Conservation (phyloP, 2,797 vertebrate species). For the Pipistrellus nathusii region DNA sequence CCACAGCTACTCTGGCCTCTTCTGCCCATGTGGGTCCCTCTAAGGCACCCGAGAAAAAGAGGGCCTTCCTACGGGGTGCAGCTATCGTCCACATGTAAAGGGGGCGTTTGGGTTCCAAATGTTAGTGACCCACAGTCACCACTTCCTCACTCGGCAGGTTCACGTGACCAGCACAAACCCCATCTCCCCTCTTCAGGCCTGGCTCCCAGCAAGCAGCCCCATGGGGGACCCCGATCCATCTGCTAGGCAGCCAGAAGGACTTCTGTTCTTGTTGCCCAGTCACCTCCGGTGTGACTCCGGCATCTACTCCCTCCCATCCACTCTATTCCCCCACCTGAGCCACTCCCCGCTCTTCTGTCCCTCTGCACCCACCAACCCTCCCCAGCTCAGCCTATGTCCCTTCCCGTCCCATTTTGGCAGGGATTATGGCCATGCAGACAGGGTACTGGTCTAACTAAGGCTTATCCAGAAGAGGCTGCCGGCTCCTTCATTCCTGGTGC, state of each 20-base stretch:
- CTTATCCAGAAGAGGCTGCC: neutral
- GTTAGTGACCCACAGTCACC: neutral
- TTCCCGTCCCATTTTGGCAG: neutral
- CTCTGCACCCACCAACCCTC: neutral
- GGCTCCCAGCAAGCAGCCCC: neutral
- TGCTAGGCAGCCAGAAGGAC: neutral
- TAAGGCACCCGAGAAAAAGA: neutral
- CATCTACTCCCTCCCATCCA: neutral
- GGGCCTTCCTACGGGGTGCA: neutral
- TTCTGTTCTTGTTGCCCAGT: neutral
- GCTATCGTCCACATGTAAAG: neutral
- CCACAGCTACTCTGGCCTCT: neutral
- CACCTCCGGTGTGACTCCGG: neutral
- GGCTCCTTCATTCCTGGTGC: neutral
- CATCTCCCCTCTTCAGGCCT: too few relatives aligned
- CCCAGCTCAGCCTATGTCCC: too few relatives aligned
- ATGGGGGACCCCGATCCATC: neutral
- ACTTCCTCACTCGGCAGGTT: neutral
- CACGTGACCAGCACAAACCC: neutral
- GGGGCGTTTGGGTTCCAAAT: neutral
- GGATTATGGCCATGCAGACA: neutral
- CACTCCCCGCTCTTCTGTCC: rapidly evolving
- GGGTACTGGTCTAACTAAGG: neutral
- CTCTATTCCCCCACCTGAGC: neutral
- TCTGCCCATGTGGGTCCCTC: neutral